Conservation (phyloP, 2,888 invertebrate species). For the Halictus ligatus region DNA sequence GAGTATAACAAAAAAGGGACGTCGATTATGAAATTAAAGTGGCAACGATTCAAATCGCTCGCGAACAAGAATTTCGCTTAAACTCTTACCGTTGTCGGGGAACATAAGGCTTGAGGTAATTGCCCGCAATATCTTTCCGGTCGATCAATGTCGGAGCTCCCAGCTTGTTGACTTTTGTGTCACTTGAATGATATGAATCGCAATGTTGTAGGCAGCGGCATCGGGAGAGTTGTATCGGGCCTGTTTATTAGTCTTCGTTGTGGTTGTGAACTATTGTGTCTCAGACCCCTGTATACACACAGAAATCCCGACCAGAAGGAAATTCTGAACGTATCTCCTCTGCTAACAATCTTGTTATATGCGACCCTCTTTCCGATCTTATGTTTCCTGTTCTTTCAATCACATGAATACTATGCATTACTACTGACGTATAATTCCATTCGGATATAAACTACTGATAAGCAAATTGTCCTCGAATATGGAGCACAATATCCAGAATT, state of each 20-base stretch:
- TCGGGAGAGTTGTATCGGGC: constrained; percentile 28
- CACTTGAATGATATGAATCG: constrained; percentile 50
- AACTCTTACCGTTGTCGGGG: background rate
- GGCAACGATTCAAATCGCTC: background rate
- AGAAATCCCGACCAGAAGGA: background rate
- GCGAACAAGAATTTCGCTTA: background rate
- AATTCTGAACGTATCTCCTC: constrained; percentile 18
- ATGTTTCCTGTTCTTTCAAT: background rate
- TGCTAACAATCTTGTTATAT: constrained; percentile 2
- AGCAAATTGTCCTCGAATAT: background rate
- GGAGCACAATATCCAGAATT: background rate
- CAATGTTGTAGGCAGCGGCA: constrained; percentile 39
- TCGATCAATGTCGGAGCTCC: constrained; percentile 41
- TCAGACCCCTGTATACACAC: constrained; percentile 19
- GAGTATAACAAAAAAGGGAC: background rate
- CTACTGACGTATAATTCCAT: constrained; percentile 10
- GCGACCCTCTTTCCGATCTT: background rate
- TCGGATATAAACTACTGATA: background rate
- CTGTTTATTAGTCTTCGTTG: constrained; percentile 48
- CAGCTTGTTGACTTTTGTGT: constrained; percentile 41
- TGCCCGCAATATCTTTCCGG: constrained; percentile 49
- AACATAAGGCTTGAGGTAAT: constrained; percentile 28
- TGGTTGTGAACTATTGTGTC: constrained; percentile 27
- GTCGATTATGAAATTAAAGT: constrained; percentile 31
- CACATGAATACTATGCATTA: background rate